These are phyloP conservation scores for Orientallactaga bullata DNA, from an alignment of 2,113 vertebrate genomes.

Conservation along the genomic window DNA sequence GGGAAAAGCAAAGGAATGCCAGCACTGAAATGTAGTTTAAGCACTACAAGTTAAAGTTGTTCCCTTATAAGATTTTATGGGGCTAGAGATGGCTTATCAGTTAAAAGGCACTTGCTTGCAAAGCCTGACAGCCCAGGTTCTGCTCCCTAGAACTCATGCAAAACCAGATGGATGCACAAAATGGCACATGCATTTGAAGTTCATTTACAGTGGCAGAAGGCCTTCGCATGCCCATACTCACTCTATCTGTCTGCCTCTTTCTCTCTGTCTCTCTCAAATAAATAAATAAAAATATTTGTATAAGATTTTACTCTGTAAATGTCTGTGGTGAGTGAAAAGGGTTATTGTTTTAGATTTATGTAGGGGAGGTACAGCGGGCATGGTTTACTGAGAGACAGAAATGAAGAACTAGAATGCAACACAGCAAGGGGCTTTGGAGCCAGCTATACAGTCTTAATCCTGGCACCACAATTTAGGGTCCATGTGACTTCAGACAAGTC, in stretches of 20 bases:
- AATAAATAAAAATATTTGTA: too few species aligned
- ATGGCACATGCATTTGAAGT: too few species aligned
- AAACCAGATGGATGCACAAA: too few species aligned
- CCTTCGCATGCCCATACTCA: too few species aligned
- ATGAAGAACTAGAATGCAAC: background rate
- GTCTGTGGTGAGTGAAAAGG: background rate
- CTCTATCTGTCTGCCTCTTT: too few species aligned
- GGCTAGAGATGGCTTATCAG: too few species aligned
- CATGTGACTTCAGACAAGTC: background rate
- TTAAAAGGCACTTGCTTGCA: too few species aligned
- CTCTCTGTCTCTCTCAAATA: too few species aligned
- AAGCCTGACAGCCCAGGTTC: too few species aligned
- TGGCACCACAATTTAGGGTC: background rate
- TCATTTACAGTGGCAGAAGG: too few species aligned
- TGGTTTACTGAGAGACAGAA: background rate
- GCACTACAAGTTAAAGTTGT: background rate
- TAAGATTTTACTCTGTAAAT: background rate
- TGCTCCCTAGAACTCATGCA: too few species aligned
- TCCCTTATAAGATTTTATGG: background rate
- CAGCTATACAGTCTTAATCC: background rate
- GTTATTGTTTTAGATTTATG: background rate
- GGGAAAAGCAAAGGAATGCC: background rate
- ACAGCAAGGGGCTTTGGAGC: background rate
- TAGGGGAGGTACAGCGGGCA: background rate
- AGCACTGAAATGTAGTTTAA: background rate